Conservation (phyloP, 2,888 invertebrate genomes). For the Hirtodrosophila alboralis region DNA sequence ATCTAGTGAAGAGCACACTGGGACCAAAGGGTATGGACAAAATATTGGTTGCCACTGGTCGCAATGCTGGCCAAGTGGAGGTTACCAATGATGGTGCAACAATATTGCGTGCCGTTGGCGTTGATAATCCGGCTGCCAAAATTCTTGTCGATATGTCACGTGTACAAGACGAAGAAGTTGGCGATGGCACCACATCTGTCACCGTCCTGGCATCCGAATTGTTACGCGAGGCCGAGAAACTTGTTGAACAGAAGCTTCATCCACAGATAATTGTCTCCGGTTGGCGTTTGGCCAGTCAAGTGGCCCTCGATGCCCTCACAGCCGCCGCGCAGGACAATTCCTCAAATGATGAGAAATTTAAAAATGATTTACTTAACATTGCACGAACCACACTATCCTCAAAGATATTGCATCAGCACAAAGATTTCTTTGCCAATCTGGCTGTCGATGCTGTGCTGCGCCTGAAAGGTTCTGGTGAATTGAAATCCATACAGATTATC, state of each 20-base stretch:
- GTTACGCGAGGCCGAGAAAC: conserved; percentile 96
- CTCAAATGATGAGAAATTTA: conserved; percentile 90
- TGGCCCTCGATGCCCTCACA: conserved; percentile 92
- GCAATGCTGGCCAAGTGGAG: conserved; percentile 93
- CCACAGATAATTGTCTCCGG: conserved; percentile 99
- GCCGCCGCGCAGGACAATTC: conserved; percentile 93
- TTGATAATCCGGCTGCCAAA: conserved; percentile 99
- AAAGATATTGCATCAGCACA: conserved; percentile 98
- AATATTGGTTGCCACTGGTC: conserved; percentile 92
- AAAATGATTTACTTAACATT: conserved; percentile 96
- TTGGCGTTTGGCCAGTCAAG: conserved; percentile 94
- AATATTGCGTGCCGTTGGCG: conserved; percentile 96
- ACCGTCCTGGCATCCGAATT: conserved; percentile 96
- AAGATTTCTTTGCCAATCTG: conserved; percentile 96
- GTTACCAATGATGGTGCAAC: conserved; percentile 99
- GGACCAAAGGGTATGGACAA: conserved; percentile 99
- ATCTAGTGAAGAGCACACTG: conserved; percentile 98
- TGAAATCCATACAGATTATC: conserved; percentile 98
- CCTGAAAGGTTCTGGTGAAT: conserved; percentile 96
- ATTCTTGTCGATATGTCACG: conserved; percentile 99
- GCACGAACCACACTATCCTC: conserved; percentile 98
- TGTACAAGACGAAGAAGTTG: conserved; percentile 99
- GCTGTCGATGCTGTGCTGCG: conserved; percentile 98
- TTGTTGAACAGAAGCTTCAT: conserved; percentile 97
- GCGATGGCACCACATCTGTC: conserved; percentile 99